Conservation (phyloP, 2,797 vertebrate genomes). For the Melanotaenia boesemani region DNA sequence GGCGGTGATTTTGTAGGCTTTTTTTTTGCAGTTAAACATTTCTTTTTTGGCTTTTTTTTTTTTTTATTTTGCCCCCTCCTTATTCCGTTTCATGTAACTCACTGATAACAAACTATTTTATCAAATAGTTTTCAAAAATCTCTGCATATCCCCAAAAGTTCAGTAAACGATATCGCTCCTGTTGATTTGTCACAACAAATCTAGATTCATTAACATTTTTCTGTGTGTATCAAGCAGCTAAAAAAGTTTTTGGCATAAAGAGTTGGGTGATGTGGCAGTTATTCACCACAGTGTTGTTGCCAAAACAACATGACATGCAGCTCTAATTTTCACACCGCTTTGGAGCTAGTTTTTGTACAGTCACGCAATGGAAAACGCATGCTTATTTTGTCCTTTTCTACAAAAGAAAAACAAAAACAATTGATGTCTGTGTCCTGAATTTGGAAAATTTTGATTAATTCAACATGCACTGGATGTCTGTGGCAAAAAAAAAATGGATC, state of each 20-base stretch:
- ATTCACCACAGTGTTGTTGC: neutral
- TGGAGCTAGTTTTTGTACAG: neutral
- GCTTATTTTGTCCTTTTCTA: neutral
- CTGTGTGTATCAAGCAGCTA: neutral
- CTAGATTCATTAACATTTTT: neutral
- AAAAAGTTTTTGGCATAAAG: neutral
- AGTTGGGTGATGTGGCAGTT: neutral
- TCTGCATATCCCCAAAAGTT: neutral
- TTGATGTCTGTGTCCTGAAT: neutral
- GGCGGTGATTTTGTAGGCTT: too few relatives aligned
- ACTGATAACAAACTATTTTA: neutral
- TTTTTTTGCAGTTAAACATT: neutral
- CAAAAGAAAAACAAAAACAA: neutral
- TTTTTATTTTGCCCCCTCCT: too few relatives aligned
- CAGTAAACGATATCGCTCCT: neutral
- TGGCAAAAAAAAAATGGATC: too few relatives aligned
- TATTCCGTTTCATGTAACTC: neutral
- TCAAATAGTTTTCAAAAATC: neutral
- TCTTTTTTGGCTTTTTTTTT: too few relatives aligned
- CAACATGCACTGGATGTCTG: neutral
- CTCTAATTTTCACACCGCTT: neutral
- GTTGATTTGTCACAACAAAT: neutral
- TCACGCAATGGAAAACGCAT: neutral
- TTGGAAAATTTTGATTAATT: neutral
- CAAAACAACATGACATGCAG: neutral